Base-by-base conservation (phyloP, 2,113 vertebrate genomes). In the Psettodes erumei region DNA sequence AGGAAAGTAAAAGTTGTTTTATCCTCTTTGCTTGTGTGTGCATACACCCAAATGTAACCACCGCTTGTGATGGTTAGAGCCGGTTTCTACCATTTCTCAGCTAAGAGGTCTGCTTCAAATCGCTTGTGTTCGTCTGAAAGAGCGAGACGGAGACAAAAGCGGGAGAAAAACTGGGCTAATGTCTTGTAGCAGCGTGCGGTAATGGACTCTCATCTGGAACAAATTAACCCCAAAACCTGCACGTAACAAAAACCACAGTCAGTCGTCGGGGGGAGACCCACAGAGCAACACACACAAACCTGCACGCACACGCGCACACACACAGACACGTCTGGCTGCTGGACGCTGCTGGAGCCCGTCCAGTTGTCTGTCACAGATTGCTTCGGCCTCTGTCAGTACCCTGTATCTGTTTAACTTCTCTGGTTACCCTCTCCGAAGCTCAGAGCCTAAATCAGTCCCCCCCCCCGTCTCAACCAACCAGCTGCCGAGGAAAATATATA, bases 201-300 rank as follows among this genome's bases (percentile, higher is more conserved):
- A 54, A 67, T 10, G 4, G 56, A 54, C 43, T 53, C 68, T 70
- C 90, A 92, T 92, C 76, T 93, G 92, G 88, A 90, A 83, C 51
- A 69, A 76, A 80, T 92, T 90, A 85, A 89, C 77, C 74, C 45
- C 56, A 32, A 87, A 89, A 87, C 65, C 81, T 76, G 70, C 86
- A 67, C 78, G 86, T 85, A 86, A 78, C 82, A 85, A 81, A n/a
- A 83, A 81, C 83, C 74, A 62, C 59, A 45, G 65, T 71, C 75
- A 73, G 70, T 72, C 71, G 40, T 67, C 80, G 81, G 47, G 81
- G 47, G 54, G 58, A 76, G 65, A 45, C 50, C 23, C 55, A 45
- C 56, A 28, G 23, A 54, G 38, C 71, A 40, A 56, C n/a, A 33
- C 74, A 28, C 60, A 65, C 50, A 72, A 38, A 59, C 23, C 48